phyloP scores from a whole-genome alignment of 2,113 vertebrate species.

The Python bivittatus region DNA sequence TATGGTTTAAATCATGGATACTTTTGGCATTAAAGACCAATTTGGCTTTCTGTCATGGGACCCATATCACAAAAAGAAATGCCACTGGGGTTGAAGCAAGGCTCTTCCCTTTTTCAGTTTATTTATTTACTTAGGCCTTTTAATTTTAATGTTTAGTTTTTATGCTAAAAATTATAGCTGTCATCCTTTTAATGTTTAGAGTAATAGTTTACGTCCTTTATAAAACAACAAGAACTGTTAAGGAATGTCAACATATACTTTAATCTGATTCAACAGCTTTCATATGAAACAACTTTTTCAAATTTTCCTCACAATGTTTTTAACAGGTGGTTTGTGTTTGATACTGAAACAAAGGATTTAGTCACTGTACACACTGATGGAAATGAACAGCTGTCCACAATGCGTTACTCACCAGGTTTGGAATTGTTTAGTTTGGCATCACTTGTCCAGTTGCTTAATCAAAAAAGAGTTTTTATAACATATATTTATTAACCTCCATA shows the following conservation, averaged over 20 bases:
- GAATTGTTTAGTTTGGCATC: constrained; percentile 23
- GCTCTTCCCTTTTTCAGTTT: not conserved
- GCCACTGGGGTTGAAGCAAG: not conserved
- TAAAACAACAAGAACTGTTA: not conserved
- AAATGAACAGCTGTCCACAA: constrained; percentile 94
- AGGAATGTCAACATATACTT: not conserved
- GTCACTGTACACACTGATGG: constrained; percentile 98
- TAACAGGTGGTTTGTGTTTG: constrained; percentile 96
- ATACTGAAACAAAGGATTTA: constrained; percentile 95
- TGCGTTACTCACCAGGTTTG: constrained; percentile 91
- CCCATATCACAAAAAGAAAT: not conserved
- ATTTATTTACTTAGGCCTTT: not conserved
- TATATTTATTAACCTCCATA: not conserved
- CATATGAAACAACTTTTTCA: constrained; percentile 36
- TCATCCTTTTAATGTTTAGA: not conserved
- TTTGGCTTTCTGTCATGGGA: not conserved
- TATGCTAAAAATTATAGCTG: not conserved
- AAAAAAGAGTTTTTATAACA: not conserved
- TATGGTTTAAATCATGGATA: not conserved
- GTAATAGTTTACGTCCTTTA: not conserved
- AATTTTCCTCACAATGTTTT: constrained; percentile 48
- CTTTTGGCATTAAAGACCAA: not conserved
- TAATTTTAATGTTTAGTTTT: not conserved
- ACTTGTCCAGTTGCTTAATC: not conserved
- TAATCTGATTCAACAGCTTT: not conserved